Percentiles rank a stretch among this genome's conserved stretches.
Evolutionary conservation across 2,888 invertebrate species (phyloP).

Genomic region (Flexamia atlantica): DNA sequence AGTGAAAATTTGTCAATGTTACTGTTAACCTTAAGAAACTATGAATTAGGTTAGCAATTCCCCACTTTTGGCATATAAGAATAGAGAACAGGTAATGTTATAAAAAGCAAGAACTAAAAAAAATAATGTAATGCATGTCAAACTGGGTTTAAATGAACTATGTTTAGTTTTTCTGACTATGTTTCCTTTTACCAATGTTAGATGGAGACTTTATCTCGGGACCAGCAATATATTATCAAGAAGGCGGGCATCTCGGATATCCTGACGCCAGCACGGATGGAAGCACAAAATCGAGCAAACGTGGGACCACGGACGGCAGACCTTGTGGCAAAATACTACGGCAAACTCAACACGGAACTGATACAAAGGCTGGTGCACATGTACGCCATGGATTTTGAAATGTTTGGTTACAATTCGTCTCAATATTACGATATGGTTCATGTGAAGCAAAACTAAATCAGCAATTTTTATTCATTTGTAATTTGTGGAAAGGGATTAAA

Average conservation of each 20-base stretch:
- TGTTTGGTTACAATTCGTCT: slow-evolving; percentile 79
- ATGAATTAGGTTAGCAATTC: too few relatives aligned
- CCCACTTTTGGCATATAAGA: too few relatives aligned
- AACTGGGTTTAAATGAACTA: too few relatives aligned
- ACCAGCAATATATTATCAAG: slow-evolving; percentile 89
- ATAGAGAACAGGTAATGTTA: too few relatives aligned
- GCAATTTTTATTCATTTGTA: too few relatives aligned
- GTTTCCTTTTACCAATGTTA: slow-evolving; percentile 43
- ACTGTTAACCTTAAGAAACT: too few relatives aligned
- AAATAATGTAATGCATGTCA: too few relatives aligned
- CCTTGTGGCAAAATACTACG: slow-evolving; percentile 86
- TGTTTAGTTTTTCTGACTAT: slow-evolving; percentile 3
- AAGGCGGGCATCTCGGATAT: slow-evolving; percentile 85
- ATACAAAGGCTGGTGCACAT: slow-evolving; percentile 80
- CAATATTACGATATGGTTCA: slow-evolving; percentile 73
- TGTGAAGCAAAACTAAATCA: too few relatives aligned
- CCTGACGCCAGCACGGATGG: slow-evolving; percentile 87
- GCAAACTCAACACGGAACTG: slow-evolving; percentile 84
- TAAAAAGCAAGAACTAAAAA: too few relatives aligned
- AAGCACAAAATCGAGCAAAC: slow-evolving; percentile 84
- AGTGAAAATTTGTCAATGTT: too few relatives aligned
- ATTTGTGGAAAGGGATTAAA: too few relatives aligned
- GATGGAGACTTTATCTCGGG: slow-evolving; percentile 83
- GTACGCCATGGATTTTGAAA: slow-evolving; percentile 83
- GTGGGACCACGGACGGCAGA: slow-evolving; percentile 82